Base-by-base conservation (phyloP, 30 jellyfish, hydroid and myxozoan genomes). In the Pelagia noctiluca region DNA sequence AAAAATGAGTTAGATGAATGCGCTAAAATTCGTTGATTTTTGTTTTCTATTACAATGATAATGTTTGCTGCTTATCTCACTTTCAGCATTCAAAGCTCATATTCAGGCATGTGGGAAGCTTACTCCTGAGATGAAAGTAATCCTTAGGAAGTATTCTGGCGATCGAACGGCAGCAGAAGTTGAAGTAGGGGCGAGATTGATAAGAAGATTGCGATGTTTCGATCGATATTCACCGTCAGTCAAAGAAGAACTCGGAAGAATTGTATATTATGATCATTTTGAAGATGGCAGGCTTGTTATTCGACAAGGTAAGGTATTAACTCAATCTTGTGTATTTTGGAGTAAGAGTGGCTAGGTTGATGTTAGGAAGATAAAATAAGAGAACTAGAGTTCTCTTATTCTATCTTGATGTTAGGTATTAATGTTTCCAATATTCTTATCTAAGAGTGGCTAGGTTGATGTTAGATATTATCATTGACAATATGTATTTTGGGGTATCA, bases 241-340 rank as follows among this genome's bases (percentile, higher is more conserved):
- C 42, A 82, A 82, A 70, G 88, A 89, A 63, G 97, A 89, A 50
- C 79, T 89, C 23, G 97, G 95, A 16, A 75, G 90, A 19, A 90
- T 89, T 35, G 54, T 89, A 42, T 89, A 89, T 68, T 89, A 70
- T 61, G 97, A 89, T 76, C 50, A 32, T 3, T 89, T 89, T 75
- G 97, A 83, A 21, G 97, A 82, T 36, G 95, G 95, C 48, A 82
- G 97, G 70, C 86, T 89, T 0, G 63, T 89, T 19, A 72, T 87
- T 0, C 38, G 50, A 42, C 97, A 89, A 82, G 95, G 97, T 89
- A 60, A 21, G 75, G 25, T 1, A 77, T 3, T 42, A 12, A 46
- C 24, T n/a, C 4, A 73, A 46, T 0, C 0, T 2, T 68, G 11
- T n/a, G 3, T 26, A 11, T 19, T 63, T 63, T 22, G 76, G 5